Evolutionary conservation across 2,113 vertebrate species (phyloP).

Genomic region (Ictidomys tridecemlineatus): DNA sequence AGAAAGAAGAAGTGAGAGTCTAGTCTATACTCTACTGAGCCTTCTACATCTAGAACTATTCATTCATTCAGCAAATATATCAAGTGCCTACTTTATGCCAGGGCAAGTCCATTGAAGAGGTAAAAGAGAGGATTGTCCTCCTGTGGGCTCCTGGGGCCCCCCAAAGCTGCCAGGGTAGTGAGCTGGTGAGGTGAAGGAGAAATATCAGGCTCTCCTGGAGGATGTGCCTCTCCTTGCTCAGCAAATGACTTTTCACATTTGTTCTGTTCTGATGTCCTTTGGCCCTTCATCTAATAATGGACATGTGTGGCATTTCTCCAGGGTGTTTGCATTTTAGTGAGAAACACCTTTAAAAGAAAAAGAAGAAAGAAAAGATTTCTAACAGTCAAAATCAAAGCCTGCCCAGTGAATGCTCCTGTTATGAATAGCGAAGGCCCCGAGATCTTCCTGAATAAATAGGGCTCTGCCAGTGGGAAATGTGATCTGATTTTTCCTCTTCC

Average conservation of each 20-base stretch:
- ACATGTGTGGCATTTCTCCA: not conserved
- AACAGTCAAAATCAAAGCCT: slow-evolving; percentile 36
- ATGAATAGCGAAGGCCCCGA: slow-evolving; percentile 28
- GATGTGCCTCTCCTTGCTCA: not conserved
- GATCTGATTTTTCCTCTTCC: slow-evolving; percentile 80
- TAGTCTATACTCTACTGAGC: not conserved
- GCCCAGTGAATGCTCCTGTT: slow-evolving; percentile 11
- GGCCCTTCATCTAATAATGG: not conserved
- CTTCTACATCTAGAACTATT: not conserved
- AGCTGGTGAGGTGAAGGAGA: not conserved
- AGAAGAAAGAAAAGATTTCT: not conserved
- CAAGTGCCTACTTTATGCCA: not conserved
- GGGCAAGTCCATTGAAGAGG: not conserved
- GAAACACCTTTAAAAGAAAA: not conserved
- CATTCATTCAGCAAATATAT: not conserved
- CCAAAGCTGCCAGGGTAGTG: not conserved
- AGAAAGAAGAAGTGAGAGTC: not conserved
- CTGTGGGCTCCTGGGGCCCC: not conserved
- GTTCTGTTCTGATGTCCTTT: not conserved
- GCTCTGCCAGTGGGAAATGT: slow-evolving; percentile 73
- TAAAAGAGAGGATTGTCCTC: not conserved
- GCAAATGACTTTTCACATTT: not conserved
- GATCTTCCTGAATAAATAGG: slow-evolving; percentile 73
- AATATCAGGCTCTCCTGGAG: not conserved
- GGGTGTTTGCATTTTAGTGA: not conserved